phyloP scores from a whole-genome alignment of 2,113 vertebrate genomes.

The Takifugu flavidus region DNA sequence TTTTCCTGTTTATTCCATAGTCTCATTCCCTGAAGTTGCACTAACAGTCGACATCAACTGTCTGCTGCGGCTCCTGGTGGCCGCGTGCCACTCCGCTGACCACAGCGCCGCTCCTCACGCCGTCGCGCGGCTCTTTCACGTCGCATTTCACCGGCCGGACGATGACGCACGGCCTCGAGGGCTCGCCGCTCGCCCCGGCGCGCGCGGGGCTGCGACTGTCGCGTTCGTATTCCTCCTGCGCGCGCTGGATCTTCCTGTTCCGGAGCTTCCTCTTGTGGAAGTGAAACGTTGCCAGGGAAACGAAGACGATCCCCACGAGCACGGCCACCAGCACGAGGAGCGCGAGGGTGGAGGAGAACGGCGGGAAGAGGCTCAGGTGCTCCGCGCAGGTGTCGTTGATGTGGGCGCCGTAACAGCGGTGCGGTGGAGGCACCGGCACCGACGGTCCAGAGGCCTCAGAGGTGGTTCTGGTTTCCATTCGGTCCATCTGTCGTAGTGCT shows the following conservation, averaged over 20 bases:
- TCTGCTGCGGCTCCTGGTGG: slow-evolving; percentile 77
- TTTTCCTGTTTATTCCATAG: slow-evolving; percentile 70
- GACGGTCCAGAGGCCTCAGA: slow-evolving; percentile 79
- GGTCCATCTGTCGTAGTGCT: slow-evolving; percentile 51
- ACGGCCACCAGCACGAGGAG: slow-evolving; percentile 89
- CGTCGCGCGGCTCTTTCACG: slow-evolving; percentile 30
- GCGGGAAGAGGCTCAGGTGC: slow-evolving; percentile 87
- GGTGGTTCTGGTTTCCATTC: slow-evolving; percentile 83
- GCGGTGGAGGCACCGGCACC: slow-evolving; percentile 79
- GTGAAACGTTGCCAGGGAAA: slow-evolving; percentile 94
- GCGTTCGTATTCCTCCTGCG: slow-evolving; percentile 95
- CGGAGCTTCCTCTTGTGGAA: slow-evolving; percentile 95
- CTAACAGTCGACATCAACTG: slow-evolving; percentile 55
- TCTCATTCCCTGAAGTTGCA: slow-evolving; percentile 64
- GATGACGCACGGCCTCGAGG: slow-evolving; percentile 68
- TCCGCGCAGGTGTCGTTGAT: slow-evolving; percentile 83
- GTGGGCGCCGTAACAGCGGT: slow-evolving; percentile 79
- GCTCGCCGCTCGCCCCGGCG: slow-evolving; percentile 37
- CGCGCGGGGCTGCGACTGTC: slow-evolving; percentile 83
- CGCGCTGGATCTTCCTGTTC: slow-evolving; percentile 92
- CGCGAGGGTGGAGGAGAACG: slow-evolving; percentile 92
- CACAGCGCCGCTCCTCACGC: slow-evolving; percentile 2
- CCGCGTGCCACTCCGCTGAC: slow-evolving; percentile 18
- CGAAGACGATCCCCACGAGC: slow-evolving; percentile 88
- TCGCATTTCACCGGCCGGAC: slow-evolving; percentile 66